Evolutionary conservation across 2,888 invertebrate species (phyloP).

Genomic region (Willowsia nigromaculata): DNA sequence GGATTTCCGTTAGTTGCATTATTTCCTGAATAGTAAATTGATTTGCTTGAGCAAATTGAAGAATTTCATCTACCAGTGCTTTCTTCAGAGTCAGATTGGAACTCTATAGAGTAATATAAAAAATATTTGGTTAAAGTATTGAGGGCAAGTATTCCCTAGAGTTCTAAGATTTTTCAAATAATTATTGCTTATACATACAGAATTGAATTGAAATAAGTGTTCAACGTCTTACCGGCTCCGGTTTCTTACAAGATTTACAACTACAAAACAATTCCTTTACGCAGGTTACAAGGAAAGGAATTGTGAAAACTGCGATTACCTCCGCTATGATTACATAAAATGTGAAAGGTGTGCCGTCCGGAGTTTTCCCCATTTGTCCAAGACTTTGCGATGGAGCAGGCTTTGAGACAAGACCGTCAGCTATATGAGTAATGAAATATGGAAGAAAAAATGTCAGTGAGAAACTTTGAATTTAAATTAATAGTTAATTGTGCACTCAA

Average conservation of each 20-base stretch:
- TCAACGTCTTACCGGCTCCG: no score
- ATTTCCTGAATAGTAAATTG: conserved; percentile 3
- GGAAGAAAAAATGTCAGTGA: no score
- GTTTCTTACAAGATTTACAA: neutral
- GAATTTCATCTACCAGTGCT: neutral
- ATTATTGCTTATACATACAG: no score
- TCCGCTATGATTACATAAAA: conserved; percentile 36
- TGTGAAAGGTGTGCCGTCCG: neutral
- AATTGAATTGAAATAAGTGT: no score
- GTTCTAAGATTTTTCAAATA: no score
- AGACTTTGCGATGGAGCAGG: no score
- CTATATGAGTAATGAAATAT: no score
- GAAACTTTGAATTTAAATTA: no score
- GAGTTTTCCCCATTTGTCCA: no score
- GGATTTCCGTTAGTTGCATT: neutral
- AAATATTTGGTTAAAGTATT: neutral
- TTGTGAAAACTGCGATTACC: neutral
- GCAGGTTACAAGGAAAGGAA: neutral
- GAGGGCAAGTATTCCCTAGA: no score
- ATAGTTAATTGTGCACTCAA: no score
- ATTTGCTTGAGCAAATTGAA: conserved; percentile 2
- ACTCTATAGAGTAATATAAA: neutral
- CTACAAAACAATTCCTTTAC: neutral
- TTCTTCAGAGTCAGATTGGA: neutral
- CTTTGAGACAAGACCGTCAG: no score